Percentiles rank a stretch among this genome's conserved stretches.
Evolutionary conservation across 2,797 vertebrate genomes (phyloP).

Genomic region (Odontamblyopus lacepedii): DNA sequence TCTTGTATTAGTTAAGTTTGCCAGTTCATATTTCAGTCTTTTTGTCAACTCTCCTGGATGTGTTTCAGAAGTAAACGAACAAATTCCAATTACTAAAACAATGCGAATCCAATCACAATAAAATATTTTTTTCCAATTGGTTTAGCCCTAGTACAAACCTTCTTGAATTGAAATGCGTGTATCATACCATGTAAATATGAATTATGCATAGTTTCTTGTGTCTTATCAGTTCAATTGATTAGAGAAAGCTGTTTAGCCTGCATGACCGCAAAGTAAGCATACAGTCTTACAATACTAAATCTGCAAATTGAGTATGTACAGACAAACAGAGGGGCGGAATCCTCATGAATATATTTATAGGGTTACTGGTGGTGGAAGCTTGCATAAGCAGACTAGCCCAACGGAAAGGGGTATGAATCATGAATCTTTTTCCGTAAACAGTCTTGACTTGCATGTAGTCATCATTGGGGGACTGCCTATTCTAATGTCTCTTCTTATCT

Average conservation of each 20-base stretch:
- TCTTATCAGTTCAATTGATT: slow-evolving; percentile 10
- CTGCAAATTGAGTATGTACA: slow-evolving; percentile 34
- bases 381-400: neutral
- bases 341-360: slow-evolving; percentile 59
- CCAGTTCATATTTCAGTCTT: too few relatives aligned
- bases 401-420: slow-evolving; percentile 8
- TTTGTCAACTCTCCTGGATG: too few relatives aligned
- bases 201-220: slow-evolving; percentile 7
- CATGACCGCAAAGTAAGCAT: slow-evolving; percentile 8
- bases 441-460: slow-evolving; percentile 11
- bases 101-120: too few relatives aligned
- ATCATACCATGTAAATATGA: slow-evolving; percentile 1
- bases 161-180: slow-evolving; percentile 27
- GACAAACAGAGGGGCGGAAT: slow-evolving; percentile 45
- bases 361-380: slow-evolving; percentile 36
- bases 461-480: slow-evolving; percentile 7
- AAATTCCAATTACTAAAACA: too few relatives aligned
- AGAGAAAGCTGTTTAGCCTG: neutral
- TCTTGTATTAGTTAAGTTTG: too few relatives aligned
- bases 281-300: slow-evolving; percentile 21
- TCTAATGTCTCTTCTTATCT: slow-evolving; percentile 31
- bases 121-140: neutral
- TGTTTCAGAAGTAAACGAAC: too few relatives aligned
- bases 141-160: slow-evolving; percentile 28
- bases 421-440: slow-evolving; percentile 7